Evolutionary conservation across 2,888 invertebrate genomes (phyloP).

Genomic region (Acrobasis repandana): DNA sequence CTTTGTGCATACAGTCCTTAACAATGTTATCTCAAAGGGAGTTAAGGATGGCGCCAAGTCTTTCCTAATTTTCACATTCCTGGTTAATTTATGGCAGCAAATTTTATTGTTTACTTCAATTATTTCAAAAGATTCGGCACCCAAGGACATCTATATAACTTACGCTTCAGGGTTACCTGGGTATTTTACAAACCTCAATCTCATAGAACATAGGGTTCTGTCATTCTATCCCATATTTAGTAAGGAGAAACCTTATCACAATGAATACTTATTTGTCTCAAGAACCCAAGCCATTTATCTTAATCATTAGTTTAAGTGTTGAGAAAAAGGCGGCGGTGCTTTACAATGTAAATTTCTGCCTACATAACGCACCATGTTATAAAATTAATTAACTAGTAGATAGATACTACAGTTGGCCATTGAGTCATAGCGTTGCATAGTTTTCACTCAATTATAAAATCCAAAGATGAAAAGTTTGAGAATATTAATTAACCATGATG

Average conservation of each 20-base stretch:
- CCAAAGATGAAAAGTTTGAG: background rate
- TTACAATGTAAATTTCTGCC: slow-evolving; percentile 1
- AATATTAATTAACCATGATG: background rate
- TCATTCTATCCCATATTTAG: too few species aligned
- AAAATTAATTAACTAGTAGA: slow-evolving; percentile 1
- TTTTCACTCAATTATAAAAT: slow-evolving; percentile 13
- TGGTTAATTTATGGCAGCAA: slow-evolving; percentile 4
- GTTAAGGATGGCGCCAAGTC: slow-evolving; percentile 18
- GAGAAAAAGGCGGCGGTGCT: background rate
- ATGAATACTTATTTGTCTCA: too few species aligned
- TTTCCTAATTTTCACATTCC: slow-evolving; percentile 13
- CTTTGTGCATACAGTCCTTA: too few species aligned
- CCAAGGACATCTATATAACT: too few species aligned
- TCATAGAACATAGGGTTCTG: too few species aligned
- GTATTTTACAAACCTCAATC: too few species aligned
- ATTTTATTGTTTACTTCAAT: background rate
- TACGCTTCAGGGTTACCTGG: too few species aligned
- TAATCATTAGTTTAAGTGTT: background rate
- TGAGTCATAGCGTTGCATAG: slow-evolving; percentile 17
- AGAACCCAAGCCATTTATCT: too few species aligned
- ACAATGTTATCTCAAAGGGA: slow-evolving; percentile 20
- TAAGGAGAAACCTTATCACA: too few species aligned
- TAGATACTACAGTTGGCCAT: background rate
- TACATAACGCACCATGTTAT: background rate
- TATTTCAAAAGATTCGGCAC: background rate